Percentiles rank a stretch among this genome's conserved stretches.
Conservation (phyloP, 2,888 invertebrate species). For the Standfussiana lucernea region DNA sequence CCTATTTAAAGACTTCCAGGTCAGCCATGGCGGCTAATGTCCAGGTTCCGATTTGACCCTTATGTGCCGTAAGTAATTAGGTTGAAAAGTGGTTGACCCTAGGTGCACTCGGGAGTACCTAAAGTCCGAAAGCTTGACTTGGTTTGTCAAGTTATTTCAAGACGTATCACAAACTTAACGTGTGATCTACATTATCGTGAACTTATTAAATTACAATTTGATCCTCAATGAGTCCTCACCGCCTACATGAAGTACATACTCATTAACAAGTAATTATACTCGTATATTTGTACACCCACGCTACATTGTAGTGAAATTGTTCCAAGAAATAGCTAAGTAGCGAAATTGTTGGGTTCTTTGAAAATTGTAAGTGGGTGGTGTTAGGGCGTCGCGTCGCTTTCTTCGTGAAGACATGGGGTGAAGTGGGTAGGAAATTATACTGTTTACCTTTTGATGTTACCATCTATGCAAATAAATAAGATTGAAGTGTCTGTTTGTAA, state of each 20-base stretch:
- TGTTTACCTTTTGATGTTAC: background rate
- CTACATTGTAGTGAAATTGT: conserved; percentile 29
- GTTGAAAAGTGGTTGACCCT: no score
- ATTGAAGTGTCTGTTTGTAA: background rate
- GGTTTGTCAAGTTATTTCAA: background rate
- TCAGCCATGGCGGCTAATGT: no score
- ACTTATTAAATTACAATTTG: conserved; percentile 9
- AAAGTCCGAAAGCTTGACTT: no score
- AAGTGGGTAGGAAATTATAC: background rate
- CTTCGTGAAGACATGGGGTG: conserved; percentile 5
- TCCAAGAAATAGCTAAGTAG: conserved; percentile 34
- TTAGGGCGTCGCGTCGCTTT: conserved; percentile 19
- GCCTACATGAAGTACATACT: conserved; percentile 33
- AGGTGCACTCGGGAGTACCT: no score
- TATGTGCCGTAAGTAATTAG: no score
- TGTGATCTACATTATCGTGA: conserved; percentile 6
- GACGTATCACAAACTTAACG: background rate
- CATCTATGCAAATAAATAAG: background rate
- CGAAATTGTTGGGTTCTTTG: conserved; percentile 21
- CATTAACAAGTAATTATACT: conserved; percentile 36
- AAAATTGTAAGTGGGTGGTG: conserved; percentile 27
- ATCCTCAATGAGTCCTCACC: conserved; percentile 22
- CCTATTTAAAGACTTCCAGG: no score
- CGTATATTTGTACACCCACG: conserved; percentile 29
- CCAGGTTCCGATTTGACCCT: no score